These are phyloP conservation scores for Ephydatia muelleri DNA, from an alignment of 37 sponge, comb jelly and placozoan species.

Conservation along the genomic window DNA sequence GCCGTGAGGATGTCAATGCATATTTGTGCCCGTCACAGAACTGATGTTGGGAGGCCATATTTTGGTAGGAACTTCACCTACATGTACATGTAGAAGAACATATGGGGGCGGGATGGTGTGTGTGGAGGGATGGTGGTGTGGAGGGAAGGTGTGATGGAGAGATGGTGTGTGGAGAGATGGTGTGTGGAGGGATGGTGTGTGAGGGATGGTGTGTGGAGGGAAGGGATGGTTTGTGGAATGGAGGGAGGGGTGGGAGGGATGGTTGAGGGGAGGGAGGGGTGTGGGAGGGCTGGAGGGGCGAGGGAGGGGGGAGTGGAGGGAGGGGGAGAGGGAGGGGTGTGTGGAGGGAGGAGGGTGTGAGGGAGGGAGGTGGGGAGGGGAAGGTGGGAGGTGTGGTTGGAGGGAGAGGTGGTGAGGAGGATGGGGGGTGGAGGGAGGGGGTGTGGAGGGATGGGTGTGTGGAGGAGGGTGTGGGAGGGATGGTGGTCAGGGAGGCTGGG, in stretches of 20 bases:
- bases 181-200: no score
- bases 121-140: neutral
- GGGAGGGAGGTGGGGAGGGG: no score
- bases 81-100: neutral
- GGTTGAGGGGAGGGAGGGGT: neutral
- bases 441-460: neutral
- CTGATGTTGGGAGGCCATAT: slow-evolving; percentile 99
- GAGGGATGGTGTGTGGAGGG: neutral
- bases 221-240: neutral
- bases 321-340: no score
- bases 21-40: slow-evolving; percentile 97
- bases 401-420: neutral
- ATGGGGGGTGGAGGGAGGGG: neutral
- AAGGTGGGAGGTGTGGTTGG: no score
- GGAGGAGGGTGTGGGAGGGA: neutral
- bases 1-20: slow-evolving; percentile 96
- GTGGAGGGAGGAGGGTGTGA: no score
- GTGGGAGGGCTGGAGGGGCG: neutral
- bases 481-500: neutral
- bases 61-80: slow-evolving; percentile 94
- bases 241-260: neutral
- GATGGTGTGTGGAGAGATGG: no score
- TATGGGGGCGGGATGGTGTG: neutral
- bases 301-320: no score
- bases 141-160: no score